Base-by-base conservation (phyloP, 2,113 vertebrate species). In the Dascyllus trimaculatus region DNA sequence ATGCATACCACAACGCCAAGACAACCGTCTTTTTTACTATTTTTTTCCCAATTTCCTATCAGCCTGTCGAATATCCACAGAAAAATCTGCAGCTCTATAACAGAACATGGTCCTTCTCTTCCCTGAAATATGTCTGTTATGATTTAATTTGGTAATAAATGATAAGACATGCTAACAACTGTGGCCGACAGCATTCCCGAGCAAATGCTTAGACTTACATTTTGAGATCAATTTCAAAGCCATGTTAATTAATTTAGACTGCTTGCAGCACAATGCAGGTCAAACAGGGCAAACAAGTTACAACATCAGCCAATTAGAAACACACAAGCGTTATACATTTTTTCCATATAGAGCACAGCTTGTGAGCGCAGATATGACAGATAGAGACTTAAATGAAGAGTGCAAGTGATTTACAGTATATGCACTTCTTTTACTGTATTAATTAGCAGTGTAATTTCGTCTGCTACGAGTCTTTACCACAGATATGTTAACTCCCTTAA, bases 181-280 rank as follows among this genome's bases (percentile, higher is more conserved):
- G 72, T 80, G 79, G 86, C 88, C 78, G 64, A 89, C 86, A 90
- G 91, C 90, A 43, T 87, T 91, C 85, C 81, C 79, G 66, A 80
- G 77, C 79, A 88, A 88, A 86, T 88, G 89, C 87, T 87, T 81
- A 86, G 82, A 91, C 89, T 86, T 88, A 86, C 86, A 73, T 78
- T 92, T 87, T 90, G 68, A 85, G 89, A 94, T 93, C 91, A 94
- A 90, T 93, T 91, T 87, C 88, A 90, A 82, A 83, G 91, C 86
- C 72, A 29, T 84, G 85, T 92, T 92, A 93, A 95, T 94, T 94
- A 87, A 93, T 93, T 92, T 89, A 90, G 89, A 93, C 90, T 78
- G 89, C 85, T 85, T 87, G 89, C 88, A 83, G 91, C 91, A 92
- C 90, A 93, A 91, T 90, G 80, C 90, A 82, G 93, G 93, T 93